phyloP scores from a whole-genome alignment of 2,888 invertebrate species.

The Papilio elwesi region DNA sequence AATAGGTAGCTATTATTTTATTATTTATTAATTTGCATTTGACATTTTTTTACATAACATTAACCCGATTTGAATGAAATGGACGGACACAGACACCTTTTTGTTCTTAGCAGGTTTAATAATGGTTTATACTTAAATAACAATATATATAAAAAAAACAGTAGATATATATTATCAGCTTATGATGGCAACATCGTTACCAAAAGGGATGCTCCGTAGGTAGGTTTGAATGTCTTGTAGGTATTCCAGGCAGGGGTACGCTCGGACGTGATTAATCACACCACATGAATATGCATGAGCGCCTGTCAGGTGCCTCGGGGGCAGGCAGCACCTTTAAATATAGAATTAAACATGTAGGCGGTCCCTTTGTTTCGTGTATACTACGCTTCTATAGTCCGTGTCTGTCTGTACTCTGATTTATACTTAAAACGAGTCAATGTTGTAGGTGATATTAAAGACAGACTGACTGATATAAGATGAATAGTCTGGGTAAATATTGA shows the following conservation, averaged over 20 bases:
- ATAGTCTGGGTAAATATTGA: no score
- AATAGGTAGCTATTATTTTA: no score
- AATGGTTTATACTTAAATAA: not conserved
- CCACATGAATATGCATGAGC: conserved; percentile 80
- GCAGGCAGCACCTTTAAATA: conserved; percentile 72
- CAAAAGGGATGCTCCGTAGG: conserved; percentile 22
- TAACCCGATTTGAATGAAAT: no score
- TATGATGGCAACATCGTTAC: conserved; percentile 39
- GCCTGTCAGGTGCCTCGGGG: conserved; percentile 64
- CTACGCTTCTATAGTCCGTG: conserved; percentile 2
- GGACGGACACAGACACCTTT: no score
- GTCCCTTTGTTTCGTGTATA: conserved; percentile 42
- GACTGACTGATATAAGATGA: no score
- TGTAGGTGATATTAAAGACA: no score
- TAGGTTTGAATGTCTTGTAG: conserved; percentile 47
- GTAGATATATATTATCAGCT: conserved; percentile 20
- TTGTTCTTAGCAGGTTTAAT: no score
- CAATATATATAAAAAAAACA: not conserved
- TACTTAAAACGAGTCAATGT: not conserved
- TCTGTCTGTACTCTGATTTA: conserved; percentile 13
- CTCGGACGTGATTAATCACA: conserved; percentile 75
- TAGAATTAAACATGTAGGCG: conserved; percentile 74
- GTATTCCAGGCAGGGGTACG: conserved; percentile 55
- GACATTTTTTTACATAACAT: no score
- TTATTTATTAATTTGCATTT: no score